Evolutionary conservation across 2,888 invertebrate species (phyloP).

Genomic region (Sussaba pulchella): DNA sequence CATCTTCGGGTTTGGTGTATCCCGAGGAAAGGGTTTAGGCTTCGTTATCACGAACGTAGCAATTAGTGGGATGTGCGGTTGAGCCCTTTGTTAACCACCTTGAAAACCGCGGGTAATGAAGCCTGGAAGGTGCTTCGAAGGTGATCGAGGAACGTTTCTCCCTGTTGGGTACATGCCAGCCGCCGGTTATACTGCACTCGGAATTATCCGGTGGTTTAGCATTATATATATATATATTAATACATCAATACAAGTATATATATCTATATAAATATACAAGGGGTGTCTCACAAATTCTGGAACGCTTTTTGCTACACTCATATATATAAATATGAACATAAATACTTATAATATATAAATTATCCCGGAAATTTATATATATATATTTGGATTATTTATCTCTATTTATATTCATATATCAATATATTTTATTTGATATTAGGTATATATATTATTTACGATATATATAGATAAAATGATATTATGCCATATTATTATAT

Average conservation of each 20-base stretch:
- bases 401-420: too few species aligned
- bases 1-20: not conserved
- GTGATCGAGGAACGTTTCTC: slow-evolving; percentile 57
- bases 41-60: slow-evolving; percentile 67
- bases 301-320: too few species aligned
- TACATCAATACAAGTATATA: not conserved
- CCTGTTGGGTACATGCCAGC: not conserved
- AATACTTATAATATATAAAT: too few species aligned
- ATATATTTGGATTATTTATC: too few species aligned
- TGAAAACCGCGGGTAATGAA: slow-evolving; percentile 63
- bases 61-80: slow-evolving; percentile 65
- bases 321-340: too few species aligned
- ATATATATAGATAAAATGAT: too few species aligned
- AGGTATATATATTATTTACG: too few species aligned
- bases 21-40: slow-evolving; percentile 26
- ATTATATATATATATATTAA: not conserved
- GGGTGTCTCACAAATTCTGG: too few species aligned
- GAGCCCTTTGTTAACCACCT: slow-evolving; percentile 66
- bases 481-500: too few species aligned
- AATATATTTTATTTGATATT: too few species aligned
- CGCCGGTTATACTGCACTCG: slow-evolving; percentile 3
- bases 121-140: slow-evolving; percentile 57
- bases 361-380: too few species aligned
- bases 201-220: slow-evolving; percentile 7
- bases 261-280: too few species aligned